Evolutionary conservation across 2,888 invertebrate genomes (phyloP).

Genomic region (Parnassius glacialis): DNA sequence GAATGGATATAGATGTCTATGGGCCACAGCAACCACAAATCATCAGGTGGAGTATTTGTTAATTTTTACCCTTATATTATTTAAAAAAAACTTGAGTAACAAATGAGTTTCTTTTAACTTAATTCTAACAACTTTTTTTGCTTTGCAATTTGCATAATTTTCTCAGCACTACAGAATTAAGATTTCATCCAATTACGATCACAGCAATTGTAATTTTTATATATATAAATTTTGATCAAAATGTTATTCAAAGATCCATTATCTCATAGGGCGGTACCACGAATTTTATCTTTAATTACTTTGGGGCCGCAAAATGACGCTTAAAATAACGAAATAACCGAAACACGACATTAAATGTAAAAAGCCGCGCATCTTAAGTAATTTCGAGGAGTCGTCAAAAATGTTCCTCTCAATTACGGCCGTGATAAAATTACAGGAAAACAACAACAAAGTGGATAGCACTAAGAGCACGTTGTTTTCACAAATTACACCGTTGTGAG

Average conservation of each 20-base stretch:
- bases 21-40: no score
- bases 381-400: constrained; percentile 48
- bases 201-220: no score
- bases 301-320: constrained; percentile 12
- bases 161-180: no score
- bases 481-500: constrained; percentile 69
- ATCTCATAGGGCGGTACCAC: background rate
- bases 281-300: constrained; percentile 8
- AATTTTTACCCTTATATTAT: no score
- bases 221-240: background rate
- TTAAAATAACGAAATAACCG: constrained; percentile 18
- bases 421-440: constrained; percentile 55
- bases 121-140: no score
- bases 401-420: constrained; percentile 47
- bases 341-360: constrained; percentile 32
- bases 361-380: constrained; percentile 41
- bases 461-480: constrained; percentile 46
- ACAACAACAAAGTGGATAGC: constrained; percentile 54
- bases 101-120: no score
- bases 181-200: no score
- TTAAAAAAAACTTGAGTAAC: no score
- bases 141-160: no score
- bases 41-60: no score
- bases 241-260: background rate
- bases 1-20: no score